phyloP scores from a whole-genome alignment of 2,888 invertebrate species.

The Acrobasis consociella region DNA sequence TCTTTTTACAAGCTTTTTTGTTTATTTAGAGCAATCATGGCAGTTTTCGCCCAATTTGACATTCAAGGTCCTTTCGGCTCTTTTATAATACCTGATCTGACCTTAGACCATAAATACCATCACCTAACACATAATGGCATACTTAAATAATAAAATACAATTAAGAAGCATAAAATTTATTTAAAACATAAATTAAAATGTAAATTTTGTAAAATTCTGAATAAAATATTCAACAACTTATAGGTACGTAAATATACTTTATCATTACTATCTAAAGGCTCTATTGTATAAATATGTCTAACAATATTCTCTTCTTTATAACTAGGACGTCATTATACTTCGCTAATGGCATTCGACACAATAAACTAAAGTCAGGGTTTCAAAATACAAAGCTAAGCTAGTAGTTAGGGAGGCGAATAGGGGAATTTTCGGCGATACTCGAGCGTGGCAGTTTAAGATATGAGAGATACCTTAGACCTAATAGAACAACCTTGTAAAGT shows the following conservation, averaged over 20 bases:
- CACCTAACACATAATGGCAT: too few relatives aligned
- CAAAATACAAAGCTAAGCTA: not conserved
- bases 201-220: slow-evolving; percentile 79
- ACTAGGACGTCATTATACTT: slow-evolving; percentile 39
- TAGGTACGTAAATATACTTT: slow-evolving; percentile 45
- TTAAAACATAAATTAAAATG: slow-evolving; percentile 77
- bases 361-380: slow-evolving; percentile 37
- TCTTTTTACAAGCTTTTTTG: too few relatives aligned
- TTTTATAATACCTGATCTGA: too few relatives aligned
- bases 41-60: too few relatives aligned
- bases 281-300: slow-evolving; percentile 48
- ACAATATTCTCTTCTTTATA: slow-evolving; percentile 32
- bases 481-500: too few relatives aligned
- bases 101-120: too few relatives aligned
- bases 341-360: slow-evolving; percentile 68
- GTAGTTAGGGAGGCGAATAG: too few relatives aligned
- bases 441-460: too few relatives aligned
- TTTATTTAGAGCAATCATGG: too few relatives aligned
- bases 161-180: slow-evolving; percentile 70
- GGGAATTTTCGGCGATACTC: too few relatives aligned
- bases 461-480: too few relatives aligned
- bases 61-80: too few relatives aligned
- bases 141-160: slow-evolving; percentile 18
- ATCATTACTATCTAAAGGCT: slow-evolving; percentile 39
- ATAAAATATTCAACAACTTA: slow-evolving; percentile 74